These are phyloP conservation scores for Zelleria hepariella DNA, from an alignment of 2,888 invertebrate species.

Conservation along the genomic window DNA sequence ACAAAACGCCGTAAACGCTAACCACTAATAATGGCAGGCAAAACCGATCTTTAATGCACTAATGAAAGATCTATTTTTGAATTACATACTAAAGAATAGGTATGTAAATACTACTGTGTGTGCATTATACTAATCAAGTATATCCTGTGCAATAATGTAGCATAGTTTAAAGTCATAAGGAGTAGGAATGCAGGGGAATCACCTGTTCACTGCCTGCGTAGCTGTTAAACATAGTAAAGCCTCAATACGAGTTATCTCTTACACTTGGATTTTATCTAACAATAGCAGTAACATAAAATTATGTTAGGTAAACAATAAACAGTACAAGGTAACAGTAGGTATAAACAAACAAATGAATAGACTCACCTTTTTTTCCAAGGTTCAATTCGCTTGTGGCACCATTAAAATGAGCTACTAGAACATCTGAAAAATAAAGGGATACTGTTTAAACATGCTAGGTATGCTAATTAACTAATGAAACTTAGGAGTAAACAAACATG, in stretches of 20 bases:
- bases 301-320: background rate
- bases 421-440: slow-evolving; percentile 28
- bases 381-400: slow-evolving; percentile 43
- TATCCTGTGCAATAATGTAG: background rate
- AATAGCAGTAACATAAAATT: background rate
- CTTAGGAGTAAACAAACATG: too few species aligned
- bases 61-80: background rate
- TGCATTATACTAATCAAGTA: background rate
- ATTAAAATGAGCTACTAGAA: slow-evolving; percentile 54
- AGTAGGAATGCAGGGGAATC: slow-evolving; percentile 1
- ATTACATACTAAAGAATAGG: background rate
- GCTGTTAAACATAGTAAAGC: too few species aligned
- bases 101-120: background rate
- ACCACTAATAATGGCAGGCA: background rate
- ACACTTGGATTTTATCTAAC: background rate
- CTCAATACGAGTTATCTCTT: background rate
- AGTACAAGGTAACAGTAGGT: background rate
- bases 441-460: background rate
- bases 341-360: background rate
- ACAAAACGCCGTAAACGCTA: background rate
- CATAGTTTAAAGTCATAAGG: background rate
- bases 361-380: slow-evolving; percentile 44
- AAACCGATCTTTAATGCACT: background rate
- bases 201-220: background rate
- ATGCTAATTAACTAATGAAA: too few species aligned